Evolutionary conservation across 2,797 vertebrate species (phyloP).

Genomic region (Sylvilagus floridanus): DNA sequence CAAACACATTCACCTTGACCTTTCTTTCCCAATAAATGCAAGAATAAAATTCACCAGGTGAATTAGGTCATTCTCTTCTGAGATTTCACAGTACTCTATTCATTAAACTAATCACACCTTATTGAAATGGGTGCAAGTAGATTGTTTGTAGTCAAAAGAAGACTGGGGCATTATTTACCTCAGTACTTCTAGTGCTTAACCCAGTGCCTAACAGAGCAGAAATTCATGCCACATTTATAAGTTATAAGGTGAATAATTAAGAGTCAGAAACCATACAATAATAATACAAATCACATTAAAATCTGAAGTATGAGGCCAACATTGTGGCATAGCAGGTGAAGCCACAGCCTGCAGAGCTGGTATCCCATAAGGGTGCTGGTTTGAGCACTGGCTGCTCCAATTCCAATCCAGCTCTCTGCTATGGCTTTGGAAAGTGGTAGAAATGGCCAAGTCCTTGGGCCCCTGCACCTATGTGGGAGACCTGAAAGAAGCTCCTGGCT

Average conservation of each 20-base stretch:
- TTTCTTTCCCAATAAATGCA: not conserved
- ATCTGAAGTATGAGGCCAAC: not conserved
- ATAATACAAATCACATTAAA: not conserved
- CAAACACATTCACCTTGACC: not conserved
- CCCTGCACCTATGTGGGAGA: no score
- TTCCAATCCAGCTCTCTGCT: no score
- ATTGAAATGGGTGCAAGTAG: not conserved
- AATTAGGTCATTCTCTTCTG: not conserved
- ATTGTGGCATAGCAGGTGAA: no score
- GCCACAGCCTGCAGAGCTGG: no score
- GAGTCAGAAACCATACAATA: not conserved
- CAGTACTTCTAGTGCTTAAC: not conserved
- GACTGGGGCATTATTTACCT: not conserved
- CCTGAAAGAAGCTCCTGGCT: no score
- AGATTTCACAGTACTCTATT: not conserved
- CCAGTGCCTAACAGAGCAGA: not conserved
- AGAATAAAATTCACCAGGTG: not conserved
- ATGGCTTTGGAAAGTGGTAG: no score
- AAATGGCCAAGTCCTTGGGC: no score
- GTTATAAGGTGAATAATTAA: not conserved
- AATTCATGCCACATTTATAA: not conserved
- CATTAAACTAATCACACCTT: not conserved
- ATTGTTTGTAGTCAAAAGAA: constrained; percentile 5
- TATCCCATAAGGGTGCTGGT: no score
- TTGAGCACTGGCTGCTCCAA: no score